A percentile compares a stretch with the other conserved stretches of the same genome.
Evolutionary conservation across 2,888 invertebrate species (phyloP).

Genomic region (Euphydryas editha): DNA sequence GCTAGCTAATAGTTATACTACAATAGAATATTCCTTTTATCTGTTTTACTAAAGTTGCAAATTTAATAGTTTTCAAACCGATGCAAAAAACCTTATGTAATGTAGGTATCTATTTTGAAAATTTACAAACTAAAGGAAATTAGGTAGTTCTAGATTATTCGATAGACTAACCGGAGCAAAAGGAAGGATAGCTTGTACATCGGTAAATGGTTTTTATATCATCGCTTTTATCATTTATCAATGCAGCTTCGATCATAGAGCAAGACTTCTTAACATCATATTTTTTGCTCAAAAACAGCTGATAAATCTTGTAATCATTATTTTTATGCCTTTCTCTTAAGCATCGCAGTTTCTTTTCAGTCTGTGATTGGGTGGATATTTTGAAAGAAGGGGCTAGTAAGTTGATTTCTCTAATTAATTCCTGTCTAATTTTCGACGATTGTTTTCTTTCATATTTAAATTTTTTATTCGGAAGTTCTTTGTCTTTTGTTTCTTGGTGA

Average conservation of each 20-base stretch:
- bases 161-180: constrained; percentile 42
- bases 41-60: not conserved
- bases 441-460: constrained; percentile 24
- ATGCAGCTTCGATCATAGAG: constrained; percentile 50
- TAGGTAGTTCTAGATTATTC: not conserved
- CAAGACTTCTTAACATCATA: constrained; percentile 47
- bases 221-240: constrained; percentile 49
- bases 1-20: not conserved
- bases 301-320: constrained; percentile 56
- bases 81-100: not conserved
- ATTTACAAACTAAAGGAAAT: not conserved
- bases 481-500: constrained; percentile 32
- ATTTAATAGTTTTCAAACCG: not conserved
- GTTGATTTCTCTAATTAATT: constrained; percentile 52
- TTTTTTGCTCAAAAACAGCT: constrained; percentile 52
- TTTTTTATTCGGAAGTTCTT: constrained; percentile 16
- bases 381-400: constrained; percentile 50
- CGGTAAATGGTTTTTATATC: constrained; percentile 68
- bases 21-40: not conserved
- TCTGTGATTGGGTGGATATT: constrained; percentile 58
- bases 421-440: constrained; percentile 42
- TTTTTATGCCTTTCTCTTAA: constrained; percentile 41
- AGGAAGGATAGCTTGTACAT: constrained; percentile 63
- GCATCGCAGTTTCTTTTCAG: constrained; percentile 47
- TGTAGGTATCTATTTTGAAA: not conserved